Evolutionary conservation across 2,113 vertebrate genomes (phyloP), one percentile per base, ranked within the genome.

Genomic region (Candoia aspera): DNA sequence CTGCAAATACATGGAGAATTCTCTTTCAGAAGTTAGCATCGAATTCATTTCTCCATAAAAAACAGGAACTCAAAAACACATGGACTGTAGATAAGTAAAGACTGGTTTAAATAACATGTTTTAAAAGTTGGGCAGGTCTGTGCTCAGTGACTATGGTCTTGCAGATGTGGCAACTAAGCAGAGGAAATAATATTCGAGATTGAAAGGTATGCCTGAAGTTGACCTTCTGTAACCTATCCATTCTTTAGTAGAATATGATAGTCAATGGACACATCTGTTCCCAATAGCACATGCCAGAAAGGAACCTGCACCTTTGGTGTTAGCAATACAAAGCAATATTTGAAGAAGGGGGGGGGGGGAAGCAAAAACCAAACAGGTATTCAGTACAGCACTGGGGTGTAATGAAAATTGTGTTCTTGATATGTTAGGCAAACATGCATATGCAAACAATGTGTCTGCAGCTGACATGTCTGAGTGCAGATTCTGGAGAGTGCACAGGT

Each of bases 181-280:
- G 97, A 97, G 97, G 97, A 98, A 98, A 97, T 97, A 97, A 97
- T 98, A 97, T 98, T 96, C 94, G 95, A 97, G 97, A 98, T 97
- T 97, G 97, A 98, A 97, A 98, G 95, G 96, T 95, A 89, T 94
- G 96, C 97, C 58, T 96, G 94, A 86, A 95, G 95, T 93, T 90
- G 90, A 98, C 97, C 97, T 97, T 93, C 95, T 0, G 3, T 93
- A 96, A 96, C 96, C 96, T 93, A 90, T 23, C 94, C 93, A 85
- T 95, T 97, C 96, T 96, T 97, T 95, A 96, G 96, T 95, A 97
- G 96, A 97, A 95, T 94, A 95, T 90, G 95, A 97, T 95, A 97
- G 97, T 96, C 95, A 97, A 93, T 94, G 95, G 94, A 94, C 95
- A 98, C 97, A 98, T 98, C 98, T 98, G 97, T 97, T 98, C 97